Evolutionary conservation across 1,140 invertebrate species (phyloP), one percentile per base, ranked within the genome.

Genomic region (Pseudomyrmex flavicornis): DNA sequence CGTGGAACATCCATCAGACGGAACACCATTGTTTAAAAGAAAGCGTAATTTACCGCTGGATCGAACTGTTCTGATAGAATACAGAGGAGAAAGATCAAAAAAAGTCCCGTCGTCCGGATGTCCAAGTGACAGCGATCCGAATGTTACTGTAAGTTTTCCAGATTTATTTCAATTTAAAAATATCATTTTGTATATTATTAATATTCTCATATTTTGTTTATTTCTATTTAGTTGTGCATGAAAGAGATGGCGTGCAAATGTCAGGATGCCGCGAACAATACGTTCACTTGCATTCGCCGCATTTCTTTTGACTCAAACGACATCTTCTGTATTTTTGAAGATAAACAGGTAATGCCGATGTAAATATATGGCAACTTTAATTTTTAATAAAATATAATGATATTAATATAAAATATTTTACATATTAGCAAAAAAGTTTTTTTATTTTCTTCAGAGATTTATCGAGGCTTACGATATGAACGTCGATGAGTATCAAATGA

Each of bases 221-320:
- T 35, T 35, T 35, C 35, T 7, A 35, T 95, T 26, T 87, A 97
- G 96, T 93, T 96, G 85, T 98, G 97, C 89, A 94, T 93, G 62
- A 93, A 94, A 48, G 94, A 95, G 3, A 95, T 95, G 83, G 95
- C 95, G 61, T 98, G 97, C 89, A 98, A 98, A 91, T 98, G 98
- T 90, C 96, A 98, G 93, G 97, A 98, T 92, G 93, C 96, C 0
- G 95, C 91, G 88, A 98, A 98, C 91, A 98, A 98, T 90, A 98
- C 98, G 0, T 98, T 96, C 89, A 94, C 93, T 0, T 99, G 98
- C 91, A 84, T 98, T 4, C 93, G 97, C 66, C 95, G 96, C 77
- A 86, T 97, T 44, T 92, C 93, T 1, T 83, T 95, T 56, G 26
- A 91, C 2, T 86, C 91, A 54, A 95, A 97, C 90, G 95, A 96